phyloP scores from a whole-genome alignment of 2,797 vertebrate species.

The Staurois parvus region DNA sequence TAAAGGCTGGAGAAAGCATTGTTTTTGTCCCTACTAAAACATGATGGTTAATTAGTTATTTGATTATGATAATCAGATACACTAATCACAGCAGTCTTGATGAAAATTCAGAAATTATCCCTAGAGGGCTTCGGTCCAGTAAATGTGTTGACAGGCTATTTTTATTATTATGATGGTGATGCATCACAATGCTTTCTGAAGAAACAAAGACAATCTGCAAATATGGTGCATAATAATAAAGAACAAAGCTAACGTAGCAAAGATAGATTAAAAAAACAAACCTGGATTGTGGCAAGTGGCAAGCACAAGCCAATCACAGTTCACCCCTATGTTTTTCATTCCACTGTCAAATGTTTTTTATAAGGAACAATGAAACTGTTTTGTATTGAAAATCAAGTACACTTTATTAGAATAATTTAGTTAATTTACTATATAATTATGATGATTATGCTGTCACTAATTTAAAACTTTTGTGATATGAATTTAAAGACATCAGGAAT shows the following conservation, averaged over 20 bases:
- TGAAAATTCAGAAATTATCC: slow-evolving; percentile 77
- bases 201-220: slow-evolving; percentile 67
- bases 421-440: slow-evolving; percentile 22
- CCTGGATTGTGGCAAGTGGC: slow-evolving; percentile 25
- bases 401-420: slow-evolving; percentile 39
- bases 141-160: slow-evolving; percentile 75
- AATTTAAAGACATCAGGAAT: slow-evolving; percentile 17
- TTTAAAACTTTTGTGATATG: slow-evolving; percentile 12
- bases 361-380: slow-evolving; percentile 1
- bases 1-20: slow-evolving; percentile 62
- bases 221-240: slow-evolving; percentile 55
- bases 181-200: slow-evolving; percentile 66
- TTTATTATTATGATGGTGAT: slow-evolving; percentile 72
- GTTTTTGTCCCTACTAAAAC: slow-evolving; percentile 71
- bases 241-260: slow-evolving; percentile 52
- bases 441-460: slow-evolving; percentile 24
- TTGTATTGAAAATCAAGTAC: slow-evolving; percentile 16
- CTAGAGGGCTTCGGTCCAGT: slow-evolving; percentile 72
- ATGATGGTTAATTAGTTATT: slow-evolving; percentile 77
- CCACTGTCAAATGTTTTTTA: slow-evolving; percentile 24
- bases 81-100: slow-evolving; percentile 77
- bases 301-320: slow-evolving; percentile 28
- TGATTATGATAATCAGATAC: slow-evolving; percentile 80
- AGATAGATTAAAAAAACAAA: slow-evolving; percentile 43
- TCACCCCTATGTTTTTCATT: slow-evolving; percentile 10